These are phyloP conservation scores for Acanthosepion pharaonis DNA, from an alignment of 2,888 invertebrate genomes.

Conservation along the genomic window DNA sequence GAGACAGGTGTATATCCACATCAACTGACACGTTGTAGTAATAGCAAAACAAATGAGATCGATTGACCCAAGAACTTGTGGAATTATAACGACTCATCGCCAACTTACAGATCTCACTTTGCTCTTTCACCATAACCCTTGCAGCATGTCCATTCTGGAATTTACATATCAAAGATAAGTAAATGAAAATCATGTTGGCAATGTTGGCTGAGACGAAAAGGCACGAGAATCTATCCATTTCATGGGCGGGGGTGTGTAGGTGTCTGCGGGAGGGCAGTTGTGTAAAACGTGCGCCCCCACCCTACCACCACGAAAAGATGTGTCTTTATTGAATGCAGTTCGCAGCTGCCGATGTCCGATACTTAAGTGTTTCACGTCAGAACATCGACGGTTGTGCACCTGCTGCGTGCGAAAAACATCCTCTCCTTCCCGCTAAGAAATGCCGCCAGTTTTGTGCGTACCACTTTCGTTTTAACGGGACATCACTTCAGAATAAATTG, in stretches of 20 bases:
- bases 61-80: no score
- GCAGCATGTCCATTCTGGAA: not conserved
- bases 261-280: not conserved
- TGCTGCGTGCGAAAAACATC: not conserved
- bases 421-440: not conserved
- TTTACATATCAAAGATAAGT: not conserved
- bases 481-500: constrained; percentile 12
- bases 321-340: not conserved
- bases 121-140: not conserved
- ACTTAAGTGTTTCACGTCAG: not conserved
- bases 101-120: not conserved
- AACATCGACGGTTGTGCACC: not conserved
- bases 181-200: not conserved
- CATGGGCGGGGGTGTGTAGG: not conserved
- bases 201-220: not conserved
- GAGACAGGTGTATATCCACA: no score
- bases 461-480: not conserved
- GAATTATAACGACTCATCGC: no score
- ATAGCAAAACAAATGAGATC: no score
- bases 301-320: not conserved
- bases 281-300: not conserved
- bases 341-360: not conserved
- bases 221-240: not conserved
- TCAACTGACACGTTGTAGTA: no score
- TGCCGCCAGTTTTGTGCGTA: not conserved